Evolutionary conservation across 2,888 invertebrate species (phyloP).

Genomic region (Dolichomitus sp.): DNA sequence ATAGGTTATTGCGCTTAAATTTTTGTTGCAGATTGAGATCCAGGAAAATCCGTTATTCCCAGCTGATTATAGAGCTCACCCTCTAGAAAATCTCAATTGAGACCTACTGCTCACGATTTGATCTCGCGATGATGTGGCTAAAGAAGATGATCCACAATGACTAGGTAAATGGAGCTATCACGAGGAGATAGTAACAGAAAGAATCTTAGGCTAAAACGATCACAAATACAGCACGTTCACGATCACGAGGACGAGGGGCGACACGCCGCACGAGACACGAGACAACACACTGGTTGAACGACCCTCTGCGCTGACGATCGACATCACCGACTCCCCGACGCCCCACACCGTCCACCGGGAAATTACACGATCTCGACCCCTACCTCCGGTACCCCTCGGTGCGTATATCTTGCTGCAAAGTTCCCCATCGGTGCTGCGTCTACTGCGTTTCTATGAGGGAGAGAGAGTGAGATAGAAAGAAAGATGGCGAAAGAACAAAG

Average conservation of each 20-base stretch:
- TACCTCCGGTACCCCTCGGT: conserved; percentile 64
- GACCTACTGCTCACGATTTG: neutral
- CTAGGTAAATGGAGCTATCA: neutral
- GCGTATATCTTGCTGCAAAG: conserved; percentile 57
- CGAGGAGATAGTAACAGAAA: neutral
- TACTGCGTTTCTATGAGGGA: conserved; percentile 72
- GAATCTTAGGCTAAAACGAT: conserved; percentile 77
- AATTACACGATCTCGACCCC: conserved; percentile 79
- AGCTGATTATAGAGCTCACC: neutral
- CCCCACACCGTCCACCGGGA: conserved; percentile 83
- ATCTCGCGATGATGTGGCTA: neutral
- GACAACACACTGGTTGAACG: conserved; percentile 84
- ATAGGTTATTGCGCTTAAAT: conserved; percentile 2
- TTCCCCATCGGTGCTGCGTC: conserved; percentile 38
- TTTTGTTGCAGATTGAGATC: neutral
- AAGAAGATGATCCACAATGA: neutral
- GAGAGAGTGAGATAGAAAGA: conserved; percentile 49
- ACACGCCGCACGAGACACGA: conserved; percentile 82
- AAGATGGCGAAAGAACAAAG: conserved; percentile 27
- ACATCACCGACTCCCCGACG: conserved; percentile 72
- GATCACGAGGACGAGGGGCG: conserved; percentile 80
- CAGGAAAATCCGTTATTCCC: neutral
- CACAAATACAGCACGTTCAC: conserved; percentile 81
- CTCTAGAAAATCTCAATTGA: neutral
- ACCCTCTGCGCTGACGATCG: conserved; percentile 77